Base-by-base conservation (phyloP, 2,888 invertebrate species). In the Microdon myrmicae region DNA sequence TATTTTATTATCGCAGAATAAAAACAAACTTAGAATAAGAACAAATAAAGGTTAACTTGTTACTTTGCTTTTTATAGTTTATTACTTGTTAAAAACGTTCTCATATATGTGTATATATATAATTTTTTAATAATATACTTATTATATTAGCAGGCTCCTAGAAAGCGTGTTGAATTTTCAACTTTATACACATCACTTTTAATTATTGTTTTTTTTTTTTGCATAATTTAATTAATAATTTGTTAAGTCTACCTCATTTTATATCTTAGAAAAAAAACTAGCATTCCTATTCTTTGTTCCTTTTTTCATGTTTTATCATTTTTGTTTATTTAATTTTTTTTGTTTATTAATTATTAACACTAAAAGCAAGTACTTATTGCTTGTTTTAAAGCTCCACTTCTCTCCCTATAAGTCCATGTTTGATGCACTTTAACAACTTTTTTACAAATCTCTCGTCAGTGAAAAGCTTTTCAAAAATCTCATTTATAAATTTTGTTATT, bases 101-200 rank as follows among this genome's bases (percentile, higher is more conserved):
- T 23, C 25, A 54, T 51, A 47, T 48, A 29, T 44, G 26, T 51
- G 29, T 54, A 23, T 43, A 51, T 56, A 51, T 34, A 49, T 54
- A 31, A 58, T 41, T 47, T 25, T 51, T 25, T 32, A 32, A 29
- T 31, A 47, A 49, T 61, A 54, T 49, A 31, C 38, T 53, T 29
- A 56, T 59, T 53, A 48, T 64, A 56, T 64, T 68, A 67, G 60
- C 59, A 44, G 56, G 64, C 64, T 64, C 29, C 64, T 64, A 58
- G 22, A 51, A 64, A 64, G 64, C 64, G 51, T 43, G 34, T 64
- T 64, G 45, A 51, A 51, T 35, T 53, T 58, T 67, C 43, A 66
- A 13, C 28, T 66, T 66, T 59, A 60, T 59, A 58, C 59, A 59
- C 61, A 55, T 51, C 49, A 58, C 51, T 68, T 35, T 51, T 48